These are phyloP conservation scores for Caranx melampygus DNA, from an alignment of 2,113 vertebrate species.

Conservation along the genomic window DNA sequence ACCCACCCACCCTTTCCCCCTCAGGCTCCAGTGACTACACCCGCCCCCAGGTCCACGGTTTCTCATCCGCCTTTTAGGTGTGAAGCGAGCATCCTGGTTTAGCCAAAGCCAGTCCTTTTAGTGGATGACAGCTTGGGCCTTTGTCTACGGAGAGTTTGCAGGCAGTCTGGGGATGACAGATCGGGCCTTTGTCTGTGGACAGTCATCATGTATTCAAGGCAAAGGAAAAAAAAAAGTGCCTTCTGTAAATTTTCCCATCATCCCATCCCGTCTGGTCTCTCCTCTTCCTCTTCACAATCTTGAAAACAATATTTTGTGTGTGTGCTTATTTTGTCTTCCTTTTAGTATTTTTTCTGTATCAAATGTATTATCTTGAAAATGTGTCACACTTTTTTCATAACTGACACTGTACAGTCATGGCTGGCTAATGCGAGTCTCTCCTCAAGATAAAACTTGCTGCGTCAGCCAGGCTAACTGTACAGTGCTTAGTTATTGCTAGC, in stretches of 20 bases:
- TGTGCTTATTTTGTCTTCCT: slow-evolving; percentile 63
- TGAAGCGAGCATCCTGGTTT: slow-evolving; percentile 60
- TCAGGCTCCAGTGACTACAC: slow-evolving; percentile 62
- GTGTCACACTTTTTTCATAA: slow-evolving; percentile 22
- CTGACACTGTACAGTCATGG: slow-evolving; percentile 56
- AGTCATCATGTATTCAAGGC: slow-evolving; percentile 55
- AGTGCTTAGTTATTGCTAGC: slow-evolving; percentile 50
- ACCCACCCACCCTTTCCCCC: neutral
- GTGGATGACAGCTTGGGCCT: slow-evolving; percentile 65
- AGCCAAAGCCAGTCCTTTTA: slow-evolving; percentile 62
- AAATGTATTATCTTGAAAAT: slow-evolving; percentile 45
- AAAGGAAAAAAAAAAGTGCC: slow-evolving; percentile 44
- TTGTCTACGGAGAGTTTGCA: slow-evolving; percentile 71
- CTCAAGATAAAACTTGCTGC: slow-evolving; percentile 22
- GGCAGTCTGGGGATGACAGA: slow-evolving; percentile 73
- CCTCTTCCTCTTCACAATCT: slow-evolving; percentile 11
- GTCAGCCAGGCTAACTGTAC: slow-evolving; percentile 62
- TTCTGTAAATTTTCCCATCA: slow-evolving; percentile 39
- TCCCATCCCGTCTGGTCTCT: slow-evolving; percentile 31
- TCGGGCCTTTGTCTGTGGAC: slow-evolving; percentile 70
- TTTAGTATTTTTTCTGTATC: slow-evolving; percentile 19
- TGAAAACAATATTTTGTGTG: slow-evolving; percentile 15
- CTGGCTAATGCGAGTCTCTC: slow-evolving; percentile 51
- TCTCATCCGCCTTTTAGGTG: slow-evolving; percentile 54
- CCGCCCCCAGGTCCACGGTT: slow-evolving; percentile 37